Conservation (phyloP, 1,140 invertebrate species). For the Drosophila lini region DNA sequence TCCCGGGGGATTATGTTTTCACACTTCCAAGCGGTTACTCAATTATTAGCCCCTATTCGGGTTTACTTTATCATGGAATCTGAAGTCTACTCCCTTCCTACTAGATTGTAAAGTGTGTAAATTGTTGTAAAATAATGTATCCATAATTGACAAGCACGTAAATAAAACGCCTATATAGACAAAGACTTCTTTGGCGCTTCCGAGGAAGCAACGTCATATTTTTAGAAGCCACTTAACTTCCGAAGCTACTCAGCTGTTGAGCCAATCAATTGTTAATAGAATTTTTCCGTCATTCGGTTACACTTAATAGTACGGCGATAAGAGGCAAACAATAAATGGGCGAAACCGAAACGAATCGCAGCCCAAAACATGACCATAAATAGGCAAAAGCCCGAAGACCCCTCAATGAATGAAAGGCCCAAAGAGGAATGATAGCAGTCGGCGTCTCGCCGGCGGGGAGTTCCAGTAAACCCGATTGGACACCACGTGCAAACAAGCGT, state of each 20-base stretch:
- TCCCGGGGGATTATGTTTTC: constrained; percentile 8
- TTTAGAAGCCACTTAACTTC: constrained; percentile 11
- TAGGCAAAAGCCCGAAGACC: constrained; percentile 57
- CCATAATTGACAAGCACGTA: neutral
- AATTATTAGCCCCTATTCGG: neutral
- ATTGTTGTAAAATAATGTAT: constrained; percentile 5
- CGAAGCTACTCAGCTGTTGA: constrained; percentile 33
- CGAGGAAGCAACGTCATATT: constrained; percentile 20
- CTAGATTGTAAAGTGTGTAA: constrained; percentile 1
- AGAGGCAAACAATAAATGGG: constrained; percentile 47
- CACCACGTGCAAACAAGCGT: constrained; percentile 22
- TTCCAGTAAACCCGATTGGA: constrained; percentile 13
- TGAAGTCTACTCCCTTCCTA: neutral
- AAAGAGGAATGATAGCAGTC: neutral
- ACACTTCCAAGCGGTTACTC: neutral
- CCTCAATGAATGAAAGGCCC: constrained; percentile 30
- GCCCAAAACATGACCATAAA: constrained; percentile 74
- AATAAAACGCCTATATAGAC: neutral
- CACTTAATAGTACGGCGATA: constrained; percentile 38
- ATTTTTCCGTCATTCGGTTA: constrained; percentile 29
- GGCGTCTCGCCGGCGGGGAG: neutral
- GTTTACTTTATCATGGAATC: constrained; percentile 3
- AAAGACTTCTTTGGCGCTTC: constrained; percentile 1
- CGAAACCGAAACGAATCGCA: constrained; percentile 31
- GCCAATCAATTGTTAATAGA: constrained; percentile 47